These are phyloP conservation scores for Cynodonichthys magdalenae DNA, from an alignment of 2,797 vertebrate genomes.

Conservation along the genomic window DNA sequence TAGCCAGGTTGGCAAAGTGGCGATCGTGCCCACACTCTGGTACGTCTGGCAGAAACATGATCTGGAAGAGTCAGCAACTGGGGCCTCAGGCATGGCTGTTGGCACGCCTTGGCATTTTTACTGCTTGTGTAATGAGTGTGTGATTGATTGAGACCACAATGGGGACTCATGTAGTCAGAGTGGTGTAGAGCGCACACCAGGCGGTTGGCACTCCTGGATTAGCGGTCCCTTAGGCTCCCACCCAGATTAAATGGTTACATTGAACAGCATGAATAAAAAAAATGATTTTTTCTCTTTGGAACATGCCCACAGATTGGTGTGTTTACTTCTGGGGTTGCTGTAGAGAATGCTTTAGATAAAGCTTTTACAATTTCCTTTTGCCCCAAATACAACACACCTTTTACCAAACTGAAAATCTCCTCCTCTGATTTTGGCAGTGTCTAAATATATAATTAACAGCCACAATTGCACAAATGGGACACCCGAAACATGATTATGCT, in stretches of 20 bases:
- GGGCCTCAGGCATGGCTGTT: slow-evolving; percentile 51
- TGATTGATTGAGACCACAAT: slow-evolving; percentile 85
- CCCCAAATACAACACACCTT: slow-evolving; percentile 24
- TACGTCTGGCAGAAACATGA: slow-evolving; percentile 50
- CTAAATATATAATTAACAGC: slow-evolving; percentile 65
- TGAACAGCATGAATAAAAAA: slow-evolving; percentile 85
- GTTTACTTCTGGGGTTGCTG: slow-evolving; percentile 49
- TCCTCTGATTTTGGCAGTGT: slow-evolving; percentile 38
- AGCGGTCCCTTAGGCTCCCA: slow-evolving; percentile 79
- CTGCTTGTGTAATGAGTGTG: slow-evolving; percentile 71
- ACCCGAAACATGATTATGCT: slow-evolving; percentile 47
- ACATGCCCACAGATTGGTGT: slow-evolving; percentile 47
- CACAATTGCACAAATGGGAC: slow-evolving; percentile 65
- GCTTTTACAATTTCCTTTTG: slow-evolving; percentile 37
- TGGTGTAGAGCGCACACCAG: slow-evolving; percentile 56
- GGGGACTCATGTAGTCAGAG: slow-evolving; percentile 75
- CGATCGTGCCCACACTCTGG: slow-evolving; percentile 43
- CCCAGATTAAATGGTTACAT: slow-evolving; percentile 86
- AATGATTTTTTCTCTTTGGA: slow-evolving; percentile 82
- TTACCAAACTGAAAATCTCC: slow-evolving; percentile 24
- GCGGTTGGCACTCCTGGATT: slow-evolving; percentile 77
- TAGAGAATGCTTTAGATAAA: slow-evolving; percentile 37
- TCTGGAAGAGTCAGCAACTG: slow-evolving; percentile 39
- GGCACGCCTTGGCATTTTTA: slow-evolving; percentile 78
- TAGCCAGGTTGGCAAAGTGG: slow-evolving; percentile 65